phyloP scores from a whole-genome alignment of 2,113 vertebrate genomes.

The Eonycteris spelaea region DNA sequence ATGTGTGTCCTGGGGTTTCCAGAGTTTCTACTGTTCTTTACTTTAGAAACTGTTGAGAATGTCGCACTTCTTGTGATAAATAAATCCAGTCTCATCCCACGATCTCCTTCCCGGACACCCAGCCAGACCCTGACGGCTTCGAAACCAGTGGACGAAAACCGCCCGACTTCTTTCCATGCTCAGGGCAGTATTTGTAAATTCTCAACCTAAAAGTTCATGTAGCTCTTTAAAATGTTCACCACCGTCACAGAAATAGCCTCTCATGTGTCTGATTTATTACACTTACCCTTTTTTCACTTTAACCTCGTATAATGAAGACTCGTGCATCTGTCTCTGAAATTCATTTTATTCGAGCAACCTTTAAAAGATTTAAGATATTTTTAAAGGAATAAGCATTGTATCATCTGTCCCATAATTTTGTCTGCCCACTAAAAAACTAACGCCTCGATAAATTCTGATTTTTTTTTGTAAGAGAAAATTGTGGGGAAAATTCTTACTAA shows the following conservation, averaged over 20 bases:
- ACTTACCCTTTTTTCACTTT: background rate
- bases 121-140: background rate
- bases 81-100: background rate
- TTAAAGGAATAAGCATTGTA: background rate
- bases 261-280: background rate
- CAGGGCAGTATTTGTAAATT: background rate
- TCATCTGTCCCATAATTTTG: background rate
- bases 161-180: background rate
- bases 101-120: background rate
- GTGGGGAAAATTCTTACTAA: background rate
- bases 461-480: background rate
- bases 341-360: background rate
- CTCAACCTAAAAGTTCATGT: background rate
- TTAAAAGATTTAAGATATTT: background rate
- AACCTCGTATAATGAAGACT: background rate
- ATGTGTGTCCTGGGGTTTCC: background rate
- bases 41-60: background rate
- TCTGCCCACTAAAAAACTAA: background rate
- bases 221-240: background rate
- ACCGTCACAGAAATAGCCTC: background rate
- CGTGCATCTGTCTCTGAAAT: background rate
- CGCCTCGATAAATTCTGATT: constrained; percentile 7
- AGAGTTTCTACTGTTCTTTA: background rate
- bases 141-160: background rate
- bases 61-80: background rate